Conservation (phyloP, 2,797 vertebrate species). For the Syncerus caffer region DNA sequence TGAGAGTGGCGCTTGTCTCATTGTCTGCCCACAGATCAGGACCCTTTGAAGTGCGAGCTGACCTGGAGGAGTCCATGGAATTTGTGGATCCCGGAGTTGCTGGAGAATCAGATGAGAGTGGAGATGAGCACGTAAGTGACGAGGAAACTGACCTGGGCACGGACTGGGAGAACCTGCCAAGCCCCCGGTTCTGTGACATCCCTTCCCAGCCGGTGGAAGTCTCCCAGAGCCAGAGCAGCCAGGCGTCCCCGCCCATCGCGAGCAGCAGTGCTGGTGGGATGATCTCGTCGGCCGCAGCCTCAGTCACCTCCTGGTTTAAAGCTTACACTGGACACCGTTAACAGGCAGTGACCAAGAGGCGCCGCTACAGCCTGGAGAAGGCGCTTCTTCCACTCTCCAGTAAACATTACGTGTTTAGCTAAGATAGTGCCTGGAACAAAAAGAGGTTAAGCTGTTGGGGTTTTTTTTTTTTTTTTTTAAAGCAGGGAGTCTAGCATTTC, state of each 20-base stretch:
- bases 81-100: conserved; percentile 93
- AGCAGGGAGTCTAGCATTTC: conserved; percentile 57
- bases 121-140: conserved; percentile 91
- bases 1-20: neutral
- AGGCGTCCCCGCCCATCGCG: conserved; percentile 89
- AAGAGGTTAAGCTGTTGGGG: conserved; percentile 48
- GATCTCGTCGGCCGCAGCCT: conserved; percentile 97
- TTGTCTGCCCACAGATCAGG: conserved; percentile 86
- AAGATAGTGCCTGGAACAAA: conserved; percentile 78
- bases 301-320: conserved; percentile 95
- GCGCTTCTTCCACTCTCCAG: conserved; percentile 28
- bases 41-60: conserved; percentile 93
- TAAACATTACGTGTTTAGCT: conserved; percentile 45
- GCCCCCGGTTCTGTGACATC: conserved; percentile 97
- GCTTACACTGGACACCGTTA: conserved; percentile 96
- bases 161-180: conserved; percentile 98
- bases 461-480: conserved; percentile 24
- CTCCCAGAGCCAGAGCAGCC: conserved; percentile 92
- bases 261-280: conserved; percentile 92
- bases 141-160: conserved; percentile 97
- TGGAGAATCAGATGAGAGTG: conserved; percentile 92
- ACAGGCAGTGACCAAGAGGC: neutral
- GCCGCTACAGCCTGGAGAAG: neutral
- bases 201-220: conserved; percentile 95
- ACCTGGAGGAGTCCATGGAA: conserved; percentile 98